These are phyloP conservation scores for Poeciliopsis prolifica DNA, from an alignment of 2,113 vertebrate species.

Conservation along the genomic window DNA sequence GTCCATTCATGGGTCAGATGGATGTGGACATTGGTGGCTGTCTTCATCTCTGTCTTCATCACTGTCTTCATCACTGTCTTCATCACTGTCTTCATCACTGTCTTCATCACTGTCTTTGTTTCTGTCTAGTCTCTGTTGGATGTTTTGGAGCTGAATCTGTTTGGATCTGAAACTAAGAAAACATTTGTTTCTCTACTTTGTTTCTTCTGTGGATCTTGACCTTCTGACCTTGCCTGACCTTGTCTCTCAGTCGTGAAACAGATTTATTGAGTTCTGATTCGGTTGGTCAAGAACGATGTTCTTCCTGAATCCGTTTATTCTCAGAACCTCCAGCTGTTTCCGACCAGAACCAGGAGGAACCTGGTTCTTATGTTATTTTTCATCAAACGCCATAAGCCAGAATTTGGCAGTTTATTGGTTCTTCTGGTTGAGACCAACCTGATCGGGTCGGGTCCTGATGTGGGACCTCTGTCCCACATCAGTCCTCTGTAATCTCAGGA, in stretches of 20 bases:
- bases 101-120: too few species aligned
- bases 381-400: background rate
- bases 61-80: too few species aligned
- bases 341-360: background rate
- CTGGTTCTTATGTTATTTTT: too few species aligned
- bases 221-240: background rate
- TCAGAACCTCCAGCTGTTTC: background rate
- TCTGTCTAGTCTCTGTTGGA: background rate
- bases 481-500: slow-evolving; percentile 28
- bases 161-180: too few species aligned
- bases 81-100: too few species aligned
- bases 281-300: too few species aligned
- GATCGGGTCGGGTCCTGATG: background rate
- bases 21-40: too few species aligned
- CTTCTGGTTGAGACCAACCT: background rate
- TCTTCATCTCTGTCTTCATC: too few species aligned
- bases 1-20: too few species aligned
- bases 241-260: background rate
- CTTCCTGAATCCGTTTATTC: too few species aligned
- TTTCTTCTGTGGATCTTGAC: background rate
- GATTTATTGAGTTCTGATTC: background rate
- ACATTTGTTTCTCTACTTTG: background rate
- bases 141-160: too few species aligned
- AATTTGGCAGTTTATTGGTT: too few species aligned
- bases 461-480: background rate